Evolutionary conservation across 2,113 vertebrate genomes (phyloP).

Genomic region (Neomonachus schauinslandi): DNA sequence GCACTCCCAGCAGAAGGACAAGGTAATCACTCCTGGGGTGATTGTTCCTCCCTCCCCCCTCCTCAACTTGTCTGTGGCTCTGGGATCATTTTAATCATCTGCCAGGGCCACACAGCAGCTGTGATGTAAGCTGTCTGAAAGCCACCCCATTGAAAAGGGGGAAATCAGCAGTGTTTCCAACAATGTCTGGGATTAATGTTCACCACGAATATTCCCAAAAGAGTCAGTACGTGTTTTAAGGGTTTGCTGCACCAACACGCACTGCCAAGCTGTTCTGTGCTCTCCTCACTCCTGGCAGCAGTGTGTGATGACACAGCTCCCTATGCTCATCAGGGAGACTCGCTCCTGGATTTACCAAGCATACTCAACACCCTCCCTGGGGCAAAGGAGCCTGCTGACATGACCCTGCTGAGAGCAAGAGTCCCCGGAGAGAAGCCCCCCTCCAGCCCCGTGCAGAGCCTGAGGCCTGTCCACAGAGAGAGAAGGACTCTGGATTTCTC

Average conservation of each 20-base stretch:
- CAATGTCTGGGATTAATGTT: not conserved
- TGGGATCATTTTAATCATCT: not conserved
- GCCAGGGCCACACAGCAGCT: not conserved
- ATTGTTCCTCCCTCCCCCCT: not conserved
- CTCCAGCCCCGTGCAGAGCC: not conserved
- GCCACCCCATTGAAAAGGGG: not conserved
- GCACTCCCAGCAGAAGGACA: slow-evolving; percentile 81
- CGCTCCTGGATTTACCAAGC: not conserved
- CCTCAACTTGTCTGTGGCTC: slow-evolving; percentile 5
- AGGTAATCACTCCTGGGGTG: slow-evolving; percentile 75
- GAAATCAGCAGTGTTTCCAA: not conserved
- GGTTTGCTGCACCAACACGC: slow-evolving; percentile 19
- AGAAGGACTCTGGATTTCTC: not conserved
- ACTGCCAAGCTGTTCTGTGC: not conserved
- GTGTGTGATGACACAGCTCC: not conserved
- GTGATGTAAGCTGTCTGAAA: not conserved
- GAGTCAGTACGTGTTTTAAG: slow-evolving; percentile 34
- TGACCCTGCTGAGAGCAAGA: not conserved
- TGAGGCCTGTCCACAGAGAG: not conserved
- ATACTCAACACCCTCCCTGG: not conserved
- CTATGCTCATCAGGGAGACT: not conserved
- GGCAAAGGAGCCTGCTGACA: not conserved
- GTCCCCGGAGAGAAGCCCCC: not conserved
- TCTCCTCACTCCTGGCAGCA: not conserved
- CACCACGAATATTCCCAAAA: not conserved